Percentiles rank a stretch among this genome's conserved stretches.
Conservation (phyloP, 23 tunicate species). For the Trididemnum clinides region DNA sequence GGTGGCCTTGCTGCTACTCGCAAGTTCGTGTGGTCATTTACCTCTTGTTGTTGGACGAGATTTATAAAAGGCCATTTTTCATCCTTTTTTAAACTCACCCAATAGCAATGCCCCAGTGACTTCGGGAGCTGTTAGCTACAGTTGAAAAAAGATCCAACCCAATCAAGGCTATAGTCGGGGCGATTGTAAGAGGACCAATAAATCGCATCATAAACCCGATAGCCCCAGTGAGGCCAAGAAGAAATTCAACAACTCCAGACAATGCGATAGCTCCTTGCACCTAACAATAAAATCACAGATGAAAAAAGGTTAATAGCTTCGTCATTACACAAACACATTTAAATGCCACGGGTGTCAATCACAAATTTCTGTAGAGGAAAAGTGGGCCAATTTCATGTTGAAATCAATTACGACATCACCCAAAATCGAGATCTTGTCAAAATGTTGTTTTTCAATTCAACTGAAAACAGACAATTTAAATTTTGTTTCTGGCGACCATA, state of each 20-base stretch:
- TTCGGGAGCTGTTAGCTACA: constrained; percentile 26
- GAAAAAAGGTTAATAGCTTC: too few species aligned
- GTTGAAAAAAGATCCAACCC: constrained; percentile 60
- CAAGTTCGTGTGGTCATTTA: too few species aligned
- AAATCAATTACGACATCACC: too few species aligned
- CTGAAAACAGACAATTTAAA: not conserved
- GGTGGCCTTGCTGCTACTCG: too few species aligned
- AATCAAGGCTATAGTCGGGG: constrained; percentile 65
- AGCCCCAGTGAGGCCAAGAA: constrained; percentile 63
- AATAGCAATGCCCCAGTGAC: constrained; percentile 64
- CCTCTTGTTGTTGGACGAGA: too few species aligned
- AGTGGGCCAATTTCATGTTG: too few species aligned
- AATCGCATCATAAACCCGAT: constrained; percentile 73
- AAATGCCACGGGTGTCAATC: too few species aligned
- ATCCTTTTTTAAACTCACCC: constrained; percentile 33
- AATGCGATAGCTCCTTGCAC: constrained; percentile 84
- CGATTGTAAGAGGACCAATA: constrained; percentile 84
- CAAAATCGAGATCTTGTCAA: too few species aligned
- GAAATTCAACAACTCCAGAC: constrained; percentile 58
- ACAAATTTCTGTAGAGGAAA: too few species aligned
- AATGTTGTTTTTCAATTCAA: not conserved
- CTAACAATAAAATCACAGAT: constrained; percentile 51
- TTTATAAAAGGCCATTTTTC: too few species aligned
- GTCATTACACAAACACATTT: too few species aligned
- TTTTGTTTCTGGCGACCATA: not conserved